phyloP scores from a whole-genome alignment of 2,797 vertebrate species.

The Xiphorhynchus erythropygius region DNA sequence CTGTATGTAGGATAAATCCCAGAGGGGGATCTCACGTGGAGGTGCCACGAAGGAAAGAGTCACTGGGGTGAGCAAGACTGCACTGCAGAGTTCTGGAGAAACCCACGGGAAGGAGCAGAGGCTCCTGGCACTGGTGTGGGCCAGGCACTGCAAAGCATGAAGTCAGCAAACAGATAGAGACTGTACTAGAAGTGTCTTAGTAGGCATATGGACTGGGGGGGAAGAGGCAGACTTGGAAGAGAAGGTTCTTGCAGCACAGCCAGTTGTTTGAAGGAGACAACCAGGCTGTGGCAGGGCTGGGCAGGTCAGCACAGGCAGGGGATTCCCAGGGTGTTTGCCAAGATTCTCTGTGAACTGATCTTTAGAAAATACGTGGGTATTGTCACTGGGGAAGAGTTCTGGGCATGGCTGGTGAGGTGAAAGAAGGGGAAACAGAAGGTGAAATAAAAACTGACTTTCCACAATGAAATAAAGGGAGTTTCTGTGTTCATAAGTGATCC shows the following conservation, averaged over 20 bases:
- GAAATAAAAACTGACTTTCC: background rate
- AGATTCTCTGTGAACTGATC: background rate
- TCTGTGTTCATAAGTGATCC: background rate
- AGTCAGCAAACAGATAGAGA: background rate
- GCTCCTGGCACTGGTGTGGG: background rate
- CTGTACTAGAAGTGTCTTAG: background rate
- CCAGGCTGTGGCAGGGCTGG: background rate
- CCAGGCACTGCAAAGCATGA: background rate
- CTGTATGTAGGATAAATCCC: background rate
- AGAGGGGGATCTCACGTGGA: background rate
- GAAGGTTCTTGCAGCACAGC: background rate
- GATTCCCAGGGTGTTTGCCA: background rate
- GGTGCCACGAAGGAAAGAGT: background rate
- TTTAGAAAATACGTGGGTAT: background rate
- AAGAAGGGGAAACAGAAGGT: background rate
- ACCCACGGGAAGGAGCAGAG: background rate
- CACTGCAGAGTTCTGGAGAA: background rate
- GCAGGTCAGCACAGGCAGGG: accelerated
- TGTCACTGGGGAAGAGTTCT: background rate
- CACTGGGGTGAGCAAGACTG: background rate
- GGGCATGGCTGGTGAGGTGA: background rate
- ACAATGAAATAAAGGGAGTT: background rate
- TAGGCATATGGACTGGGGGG: background rate
- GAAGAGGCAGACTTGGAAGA: background rate
- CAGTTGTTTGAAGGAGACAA: background rate